Percentiles rank a stretch among this genome's conserved stretches.
These are phyloP conservation scores for Pelusios castaneus DNA, from an alignment of 2,113 vertebrate genomes.

Conservation along the genomic window DNA sequence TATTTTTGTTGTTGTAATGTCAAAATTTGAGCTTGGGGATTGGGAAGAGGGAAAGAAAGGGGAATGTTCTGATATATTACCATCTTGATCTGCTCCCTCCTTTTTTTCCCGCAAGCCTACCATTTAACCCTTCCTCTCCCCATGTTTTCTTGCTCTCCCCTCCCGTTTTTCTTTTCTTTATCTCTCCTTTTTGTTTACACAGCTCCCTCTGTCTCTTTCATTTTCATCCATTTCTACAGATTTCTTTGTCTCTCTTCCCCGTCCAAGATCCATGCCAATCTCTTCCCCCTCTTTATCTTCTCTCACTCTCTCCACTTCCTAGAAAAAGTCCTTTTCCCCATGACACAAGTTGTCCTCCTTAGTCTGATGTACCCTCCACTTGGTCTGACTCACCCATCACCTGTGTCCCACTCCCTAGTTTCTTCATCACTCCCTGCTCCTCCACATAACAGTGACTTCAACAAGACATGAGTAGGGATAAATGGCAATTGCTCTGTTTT, in stretches of 20 bases:
- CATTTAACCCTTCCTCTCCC: background rate
- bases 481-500: background rate
- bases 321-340: background rate
- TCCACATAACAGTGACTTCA: background rate
- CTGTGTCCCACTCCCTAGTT: background rate
- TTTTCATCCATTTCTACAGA: background rate
- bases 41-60: background rate
- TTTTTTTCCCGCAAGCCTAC: background rate
- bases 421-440: background rate
- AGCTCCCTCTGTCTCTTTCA: background rate
- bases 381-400: background rate
- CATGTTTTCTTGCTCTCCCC: background rate
- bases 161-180: background rate
- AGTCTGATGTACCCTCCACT: background rate
- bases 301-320: background rate
- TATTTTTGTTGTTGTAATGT: background rate
- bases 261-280: background rate
- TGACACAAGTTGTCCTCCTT: background rate
- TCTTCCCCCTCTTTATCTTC: background rate
- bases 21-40: background rate
- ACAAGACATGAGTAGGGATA: background rate
- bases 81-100: background rate
- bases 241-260: background rate
- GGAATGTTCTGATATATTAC: background rate
- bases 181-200: background rate